Evolutionary conservation across 2,113 vertebrate species (phyloP).

Genomic region (Potamarius usumacintae): DNA sequence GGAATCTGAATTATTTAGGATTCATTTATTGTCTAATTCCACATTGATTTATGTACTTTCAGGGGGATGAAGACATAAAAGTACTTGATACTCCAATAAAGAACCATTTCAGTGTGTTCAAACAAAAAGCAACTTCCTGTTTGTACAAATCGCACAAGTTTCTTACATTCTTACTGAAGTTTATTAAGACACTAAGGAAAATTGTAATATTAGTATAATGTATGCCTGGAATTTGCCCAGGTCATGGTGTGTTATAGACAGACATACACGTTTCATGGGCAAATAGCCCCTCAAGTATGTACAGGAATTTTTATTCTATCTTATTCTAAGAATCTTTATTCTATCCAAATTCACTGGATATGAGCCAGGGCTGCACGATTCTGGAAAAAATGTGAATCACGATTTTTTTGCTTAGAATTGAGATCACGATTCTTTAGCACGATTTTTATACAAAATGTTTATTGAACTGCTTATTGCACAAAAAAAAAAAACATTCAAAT

Average conservation of each 20-base stretch:
- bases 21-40: background rate
- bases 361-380: too few species aligned
- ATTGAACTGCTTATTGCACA: too few species aligned
- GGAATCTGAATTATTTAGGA: background rate
- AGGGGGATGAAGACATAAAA: background rate
- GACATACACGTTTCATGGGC: constrained; percentile 21
- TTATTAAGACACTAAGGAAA: background rate
- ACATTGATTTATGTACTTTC: background rate
- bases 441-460: too few species aligned
- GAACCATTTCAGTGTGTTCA: background rate
- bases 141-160: background rate
- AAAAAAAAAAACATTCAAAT: too few species aligned
- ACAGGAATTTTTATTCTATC: too few species aligned
- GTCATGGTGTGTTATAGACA: background rate
- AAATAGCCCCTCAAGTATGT: constrained; percentile 22
- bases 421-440: too few species aligned
- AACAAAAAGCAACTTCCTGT: background rate
- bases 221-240: background rate
- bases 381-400: too few species aligned
- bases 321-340: too few species aligned
- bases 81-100: background rate
- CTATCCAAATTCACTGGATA: too few species aligned
- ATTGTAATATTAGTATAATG: background rate
- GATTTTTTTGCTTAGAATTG: too few species aligned
- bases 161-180: background rate